Percentiles rank a stretch among this genome's conserved stretches.
Conservation (phyloP, 2,113 vertebrate species). For the Rhinoptilus africanus region DNA sequence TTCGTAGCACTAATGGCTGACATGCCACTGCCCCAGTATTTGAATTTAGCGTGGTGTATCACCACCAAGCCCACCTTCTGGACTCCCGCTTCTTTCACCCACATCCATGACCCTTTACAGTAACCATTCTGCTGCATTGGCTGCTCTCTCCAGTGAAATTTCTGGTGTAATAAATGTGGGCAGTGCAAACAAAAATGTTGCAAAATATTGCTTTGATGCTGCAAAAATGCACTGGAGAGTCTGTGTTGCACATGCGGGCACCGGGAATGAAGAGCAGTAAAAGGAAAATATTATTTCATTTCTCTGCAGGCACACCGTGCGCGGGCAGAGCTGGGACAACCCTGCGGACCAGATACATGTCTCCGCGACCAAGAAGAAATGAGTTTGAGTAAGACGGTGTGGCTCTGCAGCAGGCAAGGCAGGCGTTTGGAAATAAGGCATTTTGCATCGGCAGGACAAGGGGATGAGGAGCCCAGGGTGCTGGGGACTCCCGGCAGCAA, state of each 20-base stretch:
- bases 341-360: neutral
- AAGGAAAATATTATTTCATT: neutral
- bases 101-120: neutral
- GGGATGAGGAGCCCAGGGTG: neutral
- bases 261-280: neutral
- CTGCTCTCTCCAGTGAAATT: neutral
- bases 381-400: neutral
- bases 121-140: neutral
- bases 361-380: neutral
- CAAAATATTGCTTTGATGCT: neutral
- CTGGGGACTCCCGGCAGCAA: neutral
- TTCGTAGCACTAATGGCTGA: neutral
- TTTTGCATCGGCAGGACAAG: neutral
- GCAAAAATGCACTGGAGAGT: neutral
- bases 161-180: neutral
- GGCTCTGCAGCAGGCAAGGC: neutral
- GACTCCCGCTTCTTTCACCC: neutral
- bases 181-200: neutral
- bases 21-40: neutral
- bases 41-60: neutral
- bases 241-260: accelerated
- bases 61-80: neutral
- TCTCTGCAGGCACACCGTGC: neutral
- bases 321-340: neutral
- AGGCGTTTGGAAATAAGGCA: neutral